Conservation (phyloP, 2,797 vertebrate species). For the Molossus alvarezi region DNA sequence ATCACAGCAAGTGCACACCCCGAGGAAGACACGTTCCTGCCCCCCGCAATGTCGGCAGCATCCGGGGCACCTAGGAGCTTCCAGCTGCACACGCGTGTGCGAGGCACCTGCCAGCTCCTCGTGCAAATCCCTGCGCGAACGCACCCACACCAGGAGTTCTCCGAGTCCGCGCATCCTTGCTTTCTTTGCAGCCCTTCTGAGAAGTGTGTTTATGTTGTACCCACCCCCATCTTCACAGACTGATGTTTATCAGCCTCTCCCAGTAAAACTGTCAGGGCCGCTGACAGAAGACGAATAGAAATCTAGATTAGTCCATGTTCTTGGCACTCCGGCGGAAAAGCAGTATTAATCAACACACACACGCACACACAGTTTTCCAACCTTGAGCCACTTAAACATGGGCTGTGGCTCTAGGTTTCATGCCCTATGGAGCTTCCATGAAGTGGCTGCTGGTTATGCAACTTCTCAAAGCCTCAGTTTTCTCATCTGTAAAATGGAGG, state of each 20-base stretch:
- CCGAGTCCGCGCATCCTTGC: constrained; percentile 82
- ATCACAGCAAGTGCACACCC: constrained; percentile 77
- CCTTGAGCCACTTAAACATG: neutral
- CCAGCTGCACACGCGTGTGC: neutral
- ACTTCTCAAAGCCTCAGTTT: constrained; percentile 1
- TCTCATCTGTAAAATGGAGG: neutral
- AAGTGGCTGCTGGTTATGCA: neutral
- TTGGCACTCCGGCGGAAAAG: constrained; percentile 89
- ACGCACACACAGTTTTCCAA: neutral
- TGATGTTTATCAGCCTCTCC: constrained; percentile 91
- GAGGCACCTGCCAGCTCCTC: rapidly evolving
- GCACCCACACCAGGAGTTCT: neutral
- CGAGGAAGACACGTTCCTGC: constrained; percentile 84
- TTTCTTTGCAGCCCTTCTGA: constrained; percentile 86
- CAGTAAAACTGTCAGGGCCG: constrained; percentile 90
- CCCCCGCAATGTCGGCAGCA: constrained; percentile 49
- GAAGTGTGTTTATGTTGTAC: constrained; percentile 89
- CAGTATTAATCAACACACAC: constrained; percentile 54
- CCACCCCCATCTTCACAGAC: constrained; percentile 90
- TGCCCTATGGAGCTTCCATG: neutral
- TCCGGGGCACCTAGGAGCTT: neutral
- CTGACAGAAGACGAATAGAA: constrained; percentile 90
- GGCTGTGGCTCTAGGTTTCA: neutral
- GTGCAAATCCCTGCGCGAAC: neutral
- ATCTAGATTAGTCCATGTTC: constrained; percentile 89